phyloP scores from a whole-genome alignment of 2,113 vertebrate species.

The Isichthys henryi region DNA sequence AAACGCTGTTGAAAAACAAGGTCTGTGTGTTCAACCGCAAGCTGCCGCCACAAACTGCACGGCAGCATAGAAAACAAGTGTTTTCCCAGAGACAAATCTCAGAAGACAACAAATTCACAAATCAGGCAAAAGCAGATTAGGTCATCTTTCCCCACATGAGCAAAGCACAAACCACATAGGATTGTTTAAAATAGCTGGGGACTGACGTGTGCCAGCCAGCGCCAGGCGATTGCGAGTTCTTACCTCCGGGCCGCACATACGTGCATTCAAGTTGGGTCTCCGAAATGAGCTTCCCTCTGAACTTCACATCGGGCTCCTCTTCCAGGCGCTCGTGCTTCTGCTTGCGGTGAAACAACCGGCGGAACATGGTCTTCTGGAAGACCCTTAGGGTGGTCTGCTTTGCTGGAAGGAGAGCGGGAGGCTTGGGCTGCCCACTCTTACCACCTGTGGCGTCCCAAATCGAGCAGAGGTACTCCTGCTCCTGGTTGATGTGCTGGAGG shows the following conservation, averaged over 20 bases:
- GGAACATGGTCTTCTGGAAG: slow-evolving; percentile 45
- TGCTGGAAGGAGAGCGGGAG: neutral
- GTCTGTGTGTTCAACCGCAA: neutral
- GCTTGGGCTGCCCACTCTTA: neutral
- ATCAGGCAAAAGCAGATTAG: slow-evolving; percentile 4
- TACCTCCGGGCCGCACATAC: slow-evolving; percentile 83
- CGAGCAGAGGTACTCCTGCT: neutral
- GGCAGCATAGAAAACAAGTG: neutral
- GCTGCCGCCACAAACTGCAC: neutral
- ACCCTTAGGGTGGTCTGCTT: neutral
- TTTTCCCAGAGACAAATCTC: slow-evolving; percentile 3
- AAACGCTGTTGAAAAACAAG: neutral
- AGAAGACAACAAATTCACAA: neutral
- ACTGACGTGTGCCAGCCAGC: neutral
- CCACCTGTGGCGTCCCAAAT: neutral
- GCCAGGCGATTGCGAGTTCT: slow-evolving; percentile 37
- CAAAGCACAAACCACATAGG: neutral
- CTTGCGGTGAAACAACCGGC: slow-evolving; percentile 57
- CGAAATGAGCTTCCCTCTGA: slow-evolving; percentile 77
- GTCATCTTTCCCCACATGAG: neutral
- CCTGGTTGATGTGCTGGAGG: neutral
- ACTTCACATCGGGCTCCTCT: slow-evolving; percentile 64
- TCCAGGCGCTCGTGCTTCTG: slow-evolving; percentile 65
- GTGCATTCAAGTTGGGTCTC: slow-evolving; percentile 77
- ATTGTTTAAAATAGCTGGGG: neutral